Evolutionary conservation across 2,888 invertebrate genomes (phyloP).

Genomic region (Anoncus sp.): DNA sequence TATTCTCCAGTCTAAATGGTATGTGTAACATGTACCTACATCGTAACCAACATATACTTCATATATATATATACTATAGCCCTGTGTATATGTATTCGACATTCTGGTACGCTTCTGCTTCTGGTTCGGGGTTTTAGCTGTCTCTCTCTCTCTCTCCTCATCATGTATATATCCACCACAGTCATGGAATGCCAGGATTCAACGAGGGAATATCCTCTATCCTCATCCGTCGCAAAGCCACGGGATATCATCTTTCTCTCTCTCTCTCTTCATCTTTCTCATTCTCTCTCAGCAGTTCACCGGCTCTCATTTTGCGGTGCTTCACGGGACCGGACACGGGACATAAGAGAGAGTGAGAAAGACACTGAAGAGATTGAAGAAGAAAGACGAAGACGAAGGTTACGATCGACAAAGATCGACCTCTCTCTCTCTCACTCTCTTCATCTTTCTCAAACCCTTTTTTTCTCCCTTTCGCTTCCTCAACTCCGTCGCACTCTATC

Average conservation of each 20-base stretch:
- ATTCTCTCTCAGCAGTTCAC: constrained; percentile 25
- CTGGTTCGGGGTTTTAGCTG: constrained; percentile 50
- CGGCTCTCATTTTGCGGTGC: constrained; percentile 49
- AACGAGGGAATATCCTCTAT: constrained; percentile 49
- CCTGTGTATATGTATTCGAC: neutral
- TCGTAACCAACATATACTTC: neutral
- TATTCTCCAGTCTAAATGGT: constrained; percentile 12
- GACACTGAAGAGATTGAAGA: constrained; percentile 48
- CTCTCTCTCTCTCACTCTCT: constrained; percentile 53
- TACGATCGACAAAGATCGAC: constrained; percentile 46
- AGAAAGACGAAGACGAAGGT: constrained; percentile 23
- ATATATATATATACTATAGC: constrained; percentile 1
- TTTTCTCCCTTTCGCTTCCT: constrained; percentile 60
- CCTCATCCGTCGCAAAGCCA: constrained; percentile 50
- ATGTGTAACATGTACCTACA: constrained; percentile 9
- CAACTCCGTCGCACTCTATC: constrained; percentile 64
- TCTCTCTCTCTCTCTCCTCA: constrained; percentile 47
- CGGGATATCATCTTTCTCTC: constrained; percentile 19
- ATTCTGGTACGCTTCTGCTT: constrained; percentile 55
- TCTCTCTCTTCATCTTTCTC: constrained; percentile 50
- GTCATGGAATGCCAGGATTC: constrained; percentile 61
- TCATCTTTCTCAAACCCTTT: constrained; percentile 65
- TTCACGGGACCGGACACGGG: constrained; percentile 36
- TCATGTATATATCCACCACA: constrained; percentile 40
- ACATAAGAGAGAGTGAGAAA: constrained; percentile 50